A percentile compares a stretch with the other conserved stretches of the same genome.
Conservation (phyloP, 2,113 vertebrate genomes). For the Hippopotamus amphibius region DNA sequence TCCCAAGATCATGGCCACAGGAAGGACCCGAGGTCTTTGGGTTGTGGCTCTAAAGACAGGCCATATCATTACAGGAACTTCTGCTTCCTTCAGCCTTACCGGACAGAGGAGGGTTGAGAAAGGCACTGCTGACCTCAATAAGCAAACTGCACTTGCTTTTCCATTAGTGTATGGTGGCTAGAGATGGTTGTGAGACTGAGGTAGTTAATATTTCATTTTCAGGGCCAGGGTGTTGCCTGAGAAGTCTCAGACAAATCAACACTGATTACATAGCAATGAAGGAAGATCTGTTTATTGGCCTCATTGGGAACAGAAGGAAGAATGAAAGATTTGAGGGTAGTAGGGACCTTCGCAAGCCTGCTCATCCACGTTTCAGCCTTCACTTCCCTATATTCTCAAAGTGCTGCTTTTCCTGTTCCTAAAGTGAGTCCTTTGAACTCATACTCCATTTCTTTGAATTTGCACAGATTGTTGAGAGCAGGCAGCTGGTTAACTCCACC, state of each 20-base stretch:
- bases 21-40: background rate
- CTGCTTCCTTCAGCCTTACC: background rate
- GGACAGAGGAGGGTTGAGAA: background rate
- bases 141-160: background rate
- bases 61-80: background rate
- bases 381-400: background rate
- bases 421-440: conserved; percentile 34
- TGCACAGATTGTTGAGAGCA: background rate
- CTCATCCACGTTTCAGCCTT: background rate
- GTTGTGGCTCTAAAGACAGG: background rate
- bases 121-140: background rate
- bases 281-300: background rate
- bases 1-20: background rate
- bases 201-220: conserved; percentile 37
- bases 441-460: conserved; percentile 27
- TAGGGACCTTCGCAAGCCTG: background rate
- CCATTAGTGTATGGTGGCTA: background rate
- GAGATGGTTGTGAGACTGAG: background rate
- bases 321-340: background rate
- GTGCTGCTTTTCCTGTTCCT: background rate
- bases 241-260: background rate
- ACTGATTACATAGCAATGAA: background rate
- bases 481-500: background rate
- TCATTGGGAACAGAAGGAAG: conserved; percentile 3
- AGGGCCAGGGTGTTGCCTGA: background rate